Percentiles rank a stretch among this genome's conserved stretches.
Conservation (phyloP, 2,888 invertebrate species). For the Parnassius glacialis region DNA sequence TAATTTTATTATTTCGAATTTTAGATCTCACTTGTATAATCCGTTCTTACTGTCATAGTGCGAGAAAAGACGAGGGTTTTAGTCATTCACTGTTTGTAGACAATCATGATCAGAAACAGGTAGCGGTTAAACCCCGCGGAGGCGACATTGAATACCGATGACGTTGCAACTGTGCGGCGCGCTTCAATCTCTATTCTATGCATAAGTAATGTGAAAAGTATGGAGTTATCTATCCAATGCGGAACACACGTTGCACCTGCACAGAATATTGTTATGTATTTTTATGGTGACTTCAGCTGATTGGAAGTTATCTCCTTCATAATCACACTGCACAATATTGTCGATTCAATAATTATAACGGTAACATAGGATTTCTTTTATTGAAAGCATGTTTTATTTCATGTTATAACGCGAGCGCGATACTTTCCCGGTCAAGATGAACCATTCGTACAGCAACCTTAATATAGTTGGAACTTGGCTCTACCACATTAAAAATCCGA, state of each 20-base stretch:
- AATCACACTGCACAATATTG: too few species aligned
- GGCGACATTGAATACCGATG: conserved; percentile 73
- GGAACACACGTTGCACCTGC: conserved; percentile 59
- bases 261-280: conserved; percentile 58
- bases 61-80: conserved; percentile 36
- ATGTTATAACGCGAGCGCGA: too few species aligned
- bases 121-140: conserved; percentile 64
- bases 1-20: too few species aligned
- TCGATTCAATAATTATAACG: too few species aligned
- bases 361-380: too few species aligned
- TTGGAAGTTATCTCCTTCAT: too few species aligned
- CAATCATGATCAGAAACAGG: conserved; percentile 65
- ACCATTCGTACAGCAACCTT: too few species aligned
- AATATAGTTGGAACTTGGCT: too few species aligned
- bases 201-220: conserved; percentile 80
- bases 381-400: too few species aligned
- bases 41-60: conserved; percentile 29
- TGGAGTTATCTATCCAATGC: conserved; percentile 67
- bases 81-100: conserved; percentile 63
- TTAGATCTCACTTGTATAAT: conserved; percentile 27
- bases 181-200: conserved; percentile 79
- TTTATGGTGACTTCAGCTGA: conserved; percentile 56
- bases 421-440: too few species aligned
- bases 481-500: too few species aligned
- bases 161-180: conserved; percentile 65